These are phyloP conservation scores for Astatotilapia flaviijosephi DNA, from an alignment of 2,113 vertebrate genomes.

Conservation along the genomic window DNA sequence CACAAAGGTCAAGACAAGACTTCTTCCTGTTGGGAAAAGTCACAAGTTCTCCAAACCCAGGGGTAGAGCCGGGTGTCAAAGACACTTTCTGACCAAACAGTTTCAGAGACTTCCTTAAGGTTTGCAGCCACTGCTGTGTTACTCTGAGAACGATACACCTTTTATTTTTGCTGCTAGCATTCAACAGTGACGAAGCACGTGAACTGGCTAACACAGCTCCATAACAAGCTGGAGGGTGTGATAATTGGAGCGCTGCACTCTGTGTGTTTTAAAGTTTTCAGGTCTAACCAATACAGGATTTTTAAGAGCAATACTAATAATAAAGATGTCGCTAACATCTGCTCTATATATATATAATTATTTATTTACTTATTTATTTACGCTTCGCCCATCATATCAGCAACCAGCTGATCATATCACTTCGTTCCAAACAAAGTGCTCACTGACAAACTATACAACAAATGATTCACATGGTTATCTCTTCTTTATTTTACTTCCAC, in stretches of 20 bases:
- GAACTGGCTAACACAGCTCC: neutral
- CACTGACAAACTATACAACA: neutral
- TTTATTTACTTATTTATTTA: neutral
- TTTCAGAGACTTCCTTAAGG: neutral
- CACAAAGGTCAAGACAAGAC: neutral
- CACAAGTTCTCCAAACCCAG: neutral
- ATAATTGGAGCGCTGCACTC: neutral
- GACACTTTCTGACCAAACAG: neutral
- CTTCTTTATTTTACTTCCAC: neutral
- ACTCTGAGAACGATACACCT: accelerated
- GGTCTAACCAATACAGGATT: neutral
- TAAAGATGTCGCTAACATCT: neutral
- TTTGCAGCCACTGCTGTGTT: neutral
- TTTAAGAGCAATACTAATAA: neutral
- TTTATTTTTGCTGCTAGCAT: neutral
- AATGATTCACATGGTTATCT: neutral
- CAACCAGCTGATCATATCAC: too few species aligned
- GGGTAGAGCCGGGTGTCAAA: accelerated
- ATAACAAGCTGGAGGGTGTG: neutral
- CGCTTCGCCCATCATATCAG: neutral
- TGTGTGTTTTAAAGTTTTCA: neutral
- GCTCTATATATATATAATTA: accelerated
- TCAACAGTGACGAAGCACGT: neutral
- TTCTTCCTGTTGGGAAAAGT: neutral
- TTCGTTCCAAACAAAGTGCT: neutral